Conservation (phyloP, 1,140 invertebrate species). For the Drosophila malerkotliana region DNA sequence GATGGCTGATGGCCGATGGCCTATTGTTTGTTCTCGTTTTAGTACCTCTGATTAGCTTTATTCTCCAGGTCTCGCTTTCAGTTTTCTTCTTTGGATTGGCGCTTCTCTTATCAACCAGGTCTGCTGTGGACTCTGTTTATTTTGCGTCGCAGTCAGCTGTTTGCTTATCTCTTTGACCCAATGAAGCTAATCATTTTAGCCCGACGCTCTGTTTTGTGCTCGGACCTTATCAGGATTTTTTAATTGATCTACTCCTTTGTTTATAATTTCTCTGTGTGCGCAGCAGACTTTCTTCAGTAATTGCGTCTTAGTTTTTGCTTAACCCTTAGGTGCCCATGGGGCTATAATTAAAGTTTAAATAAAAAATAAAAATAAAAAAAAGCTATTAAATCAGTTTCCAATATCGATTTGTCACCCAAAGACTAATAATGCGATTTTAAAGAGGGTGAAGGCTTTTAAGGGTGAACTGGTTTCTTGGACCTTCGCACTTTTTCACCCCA, state of each 20-base stretch:
- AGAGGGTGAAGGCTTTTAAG: neutral
- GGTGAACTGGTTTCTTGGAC: neutral
- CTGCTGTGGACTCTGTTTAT: constrained; percentile 29
- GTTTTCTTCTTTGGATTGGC: constrained; percentile 2
- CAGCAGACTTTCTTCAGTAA: neutral
- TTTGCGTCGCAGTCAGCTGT: constrained; percentile 61
- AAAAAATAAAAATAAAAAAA: neutral
- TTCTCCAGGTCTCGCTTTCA: constrained; percentile 9
- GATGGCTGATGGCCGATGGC: constrained; percentile 43
- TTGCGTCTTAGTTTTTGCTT: neutral
- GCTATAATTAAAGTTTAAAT: too few species aligned
- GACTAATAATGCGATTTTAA: neutral
- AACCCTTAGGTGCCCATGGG: neutral
- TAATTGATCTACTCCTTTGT: constrained; percentile 20
- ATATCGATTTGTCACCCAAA: neutral
- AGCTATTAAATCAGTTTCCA: neutral
- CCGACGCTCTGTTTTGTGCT: constrained; percentile 23
- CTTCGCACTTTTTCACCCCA: too few species aligned
- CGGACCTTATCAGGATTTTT: constrained; percentile 18
- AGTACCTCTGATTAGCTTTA: constrained; percentile 62
- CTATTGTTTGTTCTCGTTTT: constrained; percentile 52
- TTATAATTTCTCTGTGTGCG: constrained; percentile 40
- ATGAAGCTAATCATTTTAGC: constrained; percentile 23
- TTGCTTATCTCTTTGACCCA: constrained; percentile 66
- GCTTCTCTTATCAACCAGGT: constrained; percentile 11